phyloP scores from a whole-genome alignment of 2,797 vertebrate species.

The Acridotheres tristis region DNA sequence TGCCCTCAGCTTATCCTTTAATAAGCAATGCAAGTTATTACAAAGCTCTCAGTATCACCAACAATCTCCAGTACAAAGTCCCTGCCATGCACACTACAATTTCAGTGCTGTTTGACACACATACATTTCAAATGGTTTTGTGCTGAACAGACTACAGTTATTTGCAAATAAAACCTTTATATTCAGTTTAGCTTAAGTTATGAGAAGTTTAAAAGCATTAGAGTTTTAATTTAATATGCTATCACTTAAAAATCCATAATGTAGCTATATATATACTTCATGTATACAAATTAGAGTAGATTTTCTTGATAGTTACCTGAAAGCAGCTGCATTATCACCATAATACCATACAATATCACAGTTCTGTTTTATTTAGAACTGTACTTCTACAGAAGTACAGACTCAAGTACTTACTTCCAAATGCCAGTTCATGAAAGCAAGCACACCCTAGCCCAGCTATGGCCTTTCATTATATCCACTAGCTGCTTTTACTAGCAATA shows the following conservation, averaged over 20 bases:
- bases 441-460: neutral
- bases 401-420: neutral
- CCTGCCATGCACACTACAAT: neutral
- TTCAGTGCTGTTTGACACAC: neutral
- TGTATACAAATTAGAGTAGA: neutral
- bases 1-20: neutral
- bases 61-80: neutral
- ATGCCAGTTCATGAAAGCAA: neutral
- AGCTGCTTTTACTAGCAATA: neutral
- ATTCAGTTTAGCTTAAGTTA: slow-evolving; percentile 1
- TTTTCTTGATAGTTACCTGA: neutral
- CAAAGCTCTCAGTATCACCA: neutral
- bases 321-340: neutral
- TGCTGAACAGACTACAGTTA: neutral
- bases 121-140: neutral
- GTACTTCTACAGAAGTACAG: neutral
- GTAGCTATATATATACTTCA: neutral
- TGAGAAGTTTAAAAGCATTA: neutral
- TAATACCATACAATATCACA: neutral
- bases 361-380: neutral
- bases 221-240: neutral
- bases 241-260: neutral
- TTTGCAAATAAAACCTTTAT: neutral
- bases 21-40: neutral
- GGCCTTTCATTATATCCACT: neutral